Evolutionary conservation across 1,140 invertebrate genomes (phyloP).

Genomic region (Himalopsyche phryganea): DNA sequence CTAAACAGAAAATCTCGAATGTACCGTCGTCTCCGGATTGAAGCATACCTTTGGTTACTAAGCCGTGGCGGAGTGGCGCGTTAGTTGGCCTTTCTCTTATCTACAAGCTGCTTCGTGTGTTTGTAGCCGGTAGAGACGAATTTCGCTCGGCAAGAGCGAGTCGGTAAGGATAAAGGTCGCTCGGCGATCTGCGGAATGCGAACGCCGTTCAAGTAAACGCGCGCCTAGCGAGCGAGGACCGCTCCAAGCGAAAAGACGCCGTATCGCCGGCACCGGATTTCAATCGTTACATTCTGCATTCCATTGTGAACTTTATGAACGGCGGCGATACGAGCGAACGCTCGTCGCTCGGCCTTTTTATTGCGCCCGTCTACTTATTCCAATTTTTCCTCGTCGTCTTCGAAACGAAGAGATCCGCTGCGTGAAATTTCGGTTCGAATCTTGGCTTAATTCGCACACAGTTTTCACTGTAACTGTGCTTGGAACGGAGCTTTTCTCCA

Average conservation of each 20-base stretch:
- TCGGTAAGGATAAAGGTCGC: conserved; percentile 27
- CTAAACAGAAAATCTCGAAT: no score
- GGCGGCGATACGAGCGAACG: conserved; percentile 27
- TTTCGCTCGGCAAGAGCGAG: conserved; percentile 18
- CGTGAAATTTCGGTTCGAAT: no score
- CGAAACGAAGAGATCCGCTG: no score
- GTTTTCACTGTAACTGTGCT: no score
- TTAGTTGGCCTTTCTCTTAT: conserved; percentile 34
- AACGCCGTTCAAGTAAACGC: conserved; percentile 1
- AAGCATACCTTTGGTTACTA: conserved; percentile 8
- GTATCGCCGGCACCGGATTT: conserved; percentile 28
- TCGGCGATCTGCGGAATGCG: conserved; percentile 2
- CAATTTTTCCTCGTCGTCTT: conserved; percentile 6
- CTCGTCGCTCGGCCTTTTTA: conserved; percentile 22
- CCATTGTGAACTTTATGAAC: conserved; percentile 31
- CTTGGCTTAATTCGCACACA: no score
- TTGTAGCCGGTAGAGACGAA: conserved; percentile 8
- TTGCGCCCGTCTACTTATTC: conserved; percentile 21
- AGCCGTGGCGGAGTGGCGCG: conserved; percentile 13
- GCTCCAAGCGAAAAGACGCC: conserved; percentile 23
- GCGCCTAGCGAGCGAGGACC: conserved; percentile 2
- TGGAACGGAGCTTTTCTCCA: no score
- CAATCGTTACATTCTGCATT: conserved; percentile 32
- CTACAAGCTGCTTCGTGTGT: conserved; percentile 10
- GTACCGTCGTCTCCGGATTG: no score